Percentiles rank a stretch among this genome's conserved stretches.
These are phyloP conservation scores for Pseudopodoces humilis DNA, from an alignment of 2,113 vertebrate species.

Conservation along the genomic window DNA sequence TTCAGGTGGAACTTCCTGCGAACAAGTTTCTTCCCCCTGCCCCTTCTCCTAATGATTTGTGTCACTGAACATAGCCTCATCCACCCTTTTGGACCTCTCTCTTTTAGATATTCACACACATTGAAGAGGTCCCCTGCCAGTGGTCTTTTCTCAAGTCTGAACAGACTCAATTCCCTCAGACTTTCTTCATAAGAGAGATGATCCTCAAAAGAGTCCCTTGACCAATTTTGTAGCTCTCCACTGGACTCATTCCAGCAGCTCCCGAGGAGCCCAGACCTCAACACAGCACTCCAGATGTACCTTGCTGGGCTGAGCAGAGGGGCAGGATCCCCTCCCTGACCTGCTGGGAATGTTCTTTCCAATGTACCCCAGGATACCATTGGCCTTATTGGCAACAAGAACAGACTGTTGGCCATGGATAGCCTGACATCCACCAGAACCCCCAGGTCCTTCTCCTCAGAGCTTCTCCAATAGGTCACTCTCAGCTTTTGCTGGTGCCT, in stretches of 20 bases:
- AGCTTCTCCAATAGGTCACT: not conserved
- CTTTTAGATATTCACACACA: not conserved
- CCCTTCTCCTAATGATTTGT: not conserved
- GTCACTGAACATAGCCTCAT: not conserved
- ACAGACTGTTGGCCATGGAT: not conserved
- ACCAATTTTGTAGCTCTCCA: not conserved
- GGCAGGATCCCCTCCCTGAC: not conserved
- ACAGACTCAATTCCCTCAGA: not conserved
- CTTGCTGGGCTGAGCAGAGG: not conserved
- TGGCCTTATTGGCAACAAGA: not conserved
- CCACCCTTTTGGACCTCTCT: not conserved
- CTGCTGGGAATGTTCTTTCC: not conserved
- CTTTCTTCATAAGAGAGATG: not conserved
- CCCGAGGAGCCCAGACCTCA: not conserved
- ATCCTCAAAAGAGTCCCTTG: not conserved
- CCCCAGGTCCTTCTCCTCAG: too few relatives aligned
- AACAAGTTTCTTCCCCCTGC: not conserved
- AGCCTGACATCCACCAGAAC: too few relatives aligned
- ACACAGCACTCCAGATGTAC: not conserved
- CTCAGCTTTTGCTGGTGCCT: not conserved
- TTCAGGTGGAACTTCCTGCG: not conserved
- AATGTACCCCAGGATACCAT: too few relatives aligned
- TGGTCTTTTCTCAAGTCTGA: fast-evolving
- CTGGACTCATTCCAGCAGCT: not conserved
- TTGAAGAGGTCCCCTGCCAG: not conserved